Conservation (phyloP, 1,140 invertebrate genomes). For the Drosophila carrolli region DNA sequence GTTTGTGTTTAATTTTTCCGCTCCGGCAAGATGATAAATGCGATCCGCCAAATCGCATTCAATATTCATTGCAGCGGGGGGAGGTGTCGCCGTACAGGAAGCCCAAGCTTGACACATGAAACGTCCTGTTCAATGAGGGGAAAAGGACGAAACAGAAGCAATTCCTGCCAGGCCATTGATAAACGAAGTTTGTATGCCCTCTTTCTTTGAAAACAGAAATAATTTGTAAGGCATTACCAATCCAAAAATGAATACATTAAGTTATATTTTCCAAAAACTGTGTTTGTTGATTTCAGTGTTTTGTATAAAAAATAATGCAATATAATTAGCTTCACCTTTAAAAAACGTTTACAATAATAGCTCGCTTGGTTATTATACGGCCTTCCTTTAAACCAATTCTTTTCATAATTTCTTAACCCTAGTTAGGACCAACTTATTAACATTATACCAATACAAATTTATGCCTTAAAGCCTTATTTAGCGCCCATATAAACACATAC, state of each 20-base stretch:
- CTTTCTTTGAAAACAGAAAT: too few species aligned
- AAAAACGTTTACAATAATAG: too few species aligned
- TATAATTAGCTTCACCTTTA: too few species aligned
- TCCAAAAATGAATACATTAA: too few species aligned
- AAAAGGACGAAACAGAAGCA: conserved; percentile 4
- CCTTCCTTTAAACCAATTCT: too few species aligned
- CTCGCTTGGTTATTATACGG: too few species aligned
- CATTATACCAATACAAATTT: background rate
- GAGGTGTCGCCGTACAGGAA: conserved; percentile 65
- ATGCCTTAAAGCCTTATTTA: background rate
- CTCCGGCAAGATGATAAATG: conserved; percentile 70
- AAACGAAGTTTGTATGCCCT: conserved; percentile 33
- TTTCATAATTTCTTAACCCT: background rate
- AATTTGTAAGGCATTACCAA: too few species aligned
- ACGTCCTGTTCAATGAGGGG: conserved; percentile 53
- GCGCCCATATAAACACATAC: background rate
- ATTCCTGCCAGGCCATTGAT: background rate
- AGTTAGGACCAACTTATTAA: background rate
- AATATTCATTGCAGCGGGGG: conserved; percentile 23
- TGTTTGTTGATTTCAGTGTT: too few species aligned
- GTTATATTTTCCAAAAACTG: too few species aligned
- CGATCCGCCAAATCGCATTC: conserved; percentile 29
- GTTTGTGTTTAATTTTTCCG: conserved; percentile 72
- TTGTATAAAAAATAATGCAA: too few species aligned
- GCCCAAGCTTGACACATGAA: conserved; percentile 69